These are phyloP conservation scores for Platycheirus albimanus DNA, from an alignment of 2,888 invertebrate species.

Conservation along the genomic window DNA sequence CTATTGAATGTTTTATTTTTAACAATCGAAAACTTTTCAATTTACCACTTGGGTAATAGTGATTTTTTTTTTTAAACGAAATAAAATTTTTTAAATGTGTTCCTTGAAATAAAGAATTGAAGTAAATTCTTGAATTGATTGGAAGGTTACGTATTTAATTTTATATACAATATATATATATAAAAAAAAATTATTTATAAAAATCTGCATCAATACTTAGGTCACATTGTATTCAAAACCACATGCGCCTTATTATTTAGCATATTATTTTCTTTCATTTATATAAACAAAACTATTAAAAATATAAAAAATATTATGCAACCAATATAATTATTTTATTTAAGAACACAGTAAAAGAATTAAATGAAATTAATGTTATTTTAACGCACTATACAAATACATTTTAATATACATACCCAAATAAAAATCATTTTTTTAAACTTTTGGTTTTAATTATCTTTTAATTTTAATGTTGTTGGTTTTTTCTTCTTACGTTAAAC, in stretches of 20 bases:
- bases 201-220: conserved; percentile 49
- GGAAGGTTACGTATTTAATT: conserved; percentile 45
- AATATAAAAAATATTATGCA: conserved; percentile 42
- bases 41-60: conserved; percentile 58
- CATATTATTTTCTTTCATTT: conserved; percentile 33
- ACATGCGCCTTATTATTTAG: conserved; percentile 70
- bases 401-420: not conserved
- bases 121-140: conserved; percentile 28
- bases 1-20: conserved; percentile 50
- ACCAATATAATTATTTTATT: conserved; percentile 40
- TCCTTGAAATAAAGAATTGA: conserved; percentile 51
- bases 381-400: not conserved
- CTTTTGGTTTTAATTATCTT: conserved; percentile 29
- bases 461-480: conserved; percentile 27
- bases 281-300: conserved; percentile 36
- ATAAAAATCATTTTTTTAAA: not conserved
- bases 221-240: conserved; percentile 61
- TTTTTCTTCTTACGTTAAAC: conserved; percentile 31
- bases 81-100: conserved; percentile 25
- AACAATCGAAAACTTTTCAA: conserved; percentile 25
- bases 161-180: conserved; percentile 4
- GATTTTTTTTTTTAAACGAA: conserved; percentile 64
- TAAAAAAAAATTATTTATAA: conserved; percentile 54
- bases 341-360: conserved; percentile 29
- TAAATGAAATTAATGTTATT: conserved; percentile 10